Base-by-base conservation (phyloP, 2,888 invertebrate species). In the Heteropelma amictum region DNA sequence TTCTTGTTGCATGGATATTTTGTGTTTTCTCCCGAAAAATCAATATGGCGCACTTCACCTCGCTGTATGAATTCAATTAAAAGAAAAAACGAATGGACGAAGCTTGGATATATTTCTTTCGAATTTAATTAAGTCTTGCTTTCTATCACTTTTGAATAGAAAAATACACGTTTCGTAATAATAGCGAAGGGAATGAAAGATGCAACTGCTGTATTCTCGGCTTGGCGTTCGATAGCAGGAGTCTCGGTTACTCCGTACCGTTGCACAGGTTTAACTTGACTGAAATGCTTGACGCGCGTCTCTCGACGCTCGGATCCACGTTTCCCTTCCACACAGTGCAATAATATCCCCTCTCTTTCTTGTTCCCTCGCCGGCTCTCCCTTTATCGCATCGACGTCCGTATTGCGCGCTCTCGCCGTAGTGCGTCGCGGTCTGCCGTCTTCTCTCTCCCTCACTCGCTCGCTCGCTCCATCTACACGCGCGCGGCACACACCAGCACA, bases 261-360 rank as follows among this genome's bases (percentile, higher is more conserved):
- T 74, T 65, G 77, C 81, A 79, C 71, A 61, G 63, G 60, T 68
- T 69, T 61, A 53, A 76, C 61, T 77, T 76, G 78, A 73, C 74
- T 80, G 21, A 64, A 68, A 38, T 23, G 72, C 69, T 56, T 72
- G 76, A 19, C 64, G 54, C 67, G 58, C 70, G 72, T 47, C 70
- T 56, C 58, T 64, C 76, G 68, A 64, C 53, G 78, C 67, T 67
- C 74, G 63, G 61, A 63, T 67, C 80, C 74, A 76, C 75, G 68
- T 76, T 70, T 60, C 47, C 68, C 63, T 54, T 58, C 63, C 45
- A 58, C 68, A 35, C 68, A 21, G 21, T 38, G 28, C 53, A 38
- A 56, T 47, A n/a, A 64, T 51, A 14, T 45, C 58, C 67, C 72
- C 75, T 35, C 73, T 42, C 63, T 14, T 28, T 14, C 17, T 42